Evolutionary conservation across 2,113 vertebrate species (phyloP).

Genomic region (Bubo scandiacus): DNA sequence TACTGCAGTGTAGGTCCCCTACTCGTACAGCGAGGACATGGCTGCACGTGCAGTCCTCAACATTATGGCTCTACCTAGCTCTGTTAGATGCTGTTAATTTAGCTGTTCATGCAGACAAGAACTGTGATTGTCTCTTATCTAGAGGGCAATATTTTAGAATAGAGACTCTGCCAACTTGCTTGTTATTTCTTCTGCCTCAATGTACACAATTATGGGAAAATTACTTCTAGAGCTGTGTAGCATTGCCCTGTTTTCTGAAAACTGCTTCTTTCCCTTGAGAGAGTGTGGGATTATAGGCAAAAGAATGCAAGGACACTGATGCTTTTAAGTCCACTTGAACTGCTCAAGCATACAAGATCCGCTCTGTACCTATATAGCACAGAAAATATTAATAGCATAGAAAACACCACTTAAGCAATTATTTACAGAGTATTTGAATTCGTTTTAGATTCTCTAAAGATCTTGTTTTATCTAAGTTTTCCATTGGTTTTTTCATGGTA

Average conservation of each 20-base stretch:
- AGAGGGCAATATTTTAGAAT: not conserved
- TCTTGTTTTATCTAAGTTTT: constrained; percentile 53
- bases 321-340: not conserved
- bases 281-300: not conserved
- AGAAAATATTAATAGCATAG: not conserved
- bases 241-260: not conserved
- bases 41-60: rapidly evolving
- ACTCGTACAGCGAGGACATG: rapidly evolving
- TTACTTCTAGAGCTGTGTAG: not conserved
- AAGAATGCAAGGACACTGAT: not conserved
- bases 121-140: not conserved
- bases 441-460: constrained; percentile 3
- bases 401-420: not conserved
- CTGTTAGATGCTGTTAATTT: not conserved
- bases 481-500: constrained; percentile 32
- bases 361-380: not conserved
- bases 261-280: not conserved
- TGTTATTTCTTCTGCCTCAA: not conserved
- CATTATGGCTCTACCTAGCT: rapidly evolving
- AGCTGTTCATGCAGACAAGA: not conserved
- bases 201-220: not conserved
- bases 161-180: not conserved
- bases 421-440: not conserved
- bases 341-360: not conserved
- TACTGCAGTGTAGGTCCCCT: not conserved